These are phyloP conservation scores for Axinella damicornis DNA, from an alignment of 37 sponge, comb jelly and placozoan genomes.

Conservation along the genomic window DNA sequence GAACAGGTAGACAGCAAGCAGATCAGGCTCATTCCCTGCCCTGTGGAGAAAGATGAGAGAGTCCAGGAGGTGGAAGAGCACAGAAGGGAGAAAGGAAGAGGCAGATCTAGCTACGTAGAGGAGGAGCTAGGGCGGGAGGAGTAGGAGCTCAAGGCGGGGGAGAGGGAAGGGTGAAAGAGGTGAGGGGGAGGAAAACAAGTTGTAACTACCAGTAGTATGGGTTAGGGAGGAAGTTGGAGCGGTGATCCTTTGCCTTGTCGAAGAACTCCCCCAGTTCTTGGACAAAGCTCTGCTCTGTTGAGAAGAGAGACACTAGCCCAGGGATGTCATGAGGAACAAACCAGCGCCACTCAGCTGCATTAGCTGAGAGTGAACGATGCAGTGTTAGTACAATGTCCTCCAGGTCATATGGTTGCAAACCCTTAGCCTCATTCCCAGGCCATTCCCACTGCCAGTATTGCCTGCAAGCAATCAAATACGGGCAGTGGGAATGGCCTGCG, in stretches of 20 bases:
- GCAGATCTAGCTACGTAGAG: not conserved
- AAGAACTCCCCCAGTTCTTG: slow-evolving; percentile 55
- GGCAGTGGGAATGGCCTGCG: too few relatives aligned
- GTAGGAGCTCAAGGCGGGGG: not conserved
- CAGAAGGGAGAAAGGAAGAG: too few relatives aligned
- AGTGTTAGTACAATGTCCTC: too few relatives aligned
- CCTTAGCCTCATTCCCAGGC: too few relatives aligned
- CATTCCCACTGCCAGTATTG: too few relatives aligned
- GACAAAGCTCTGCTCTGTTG: slow-evolving; percentile 19
- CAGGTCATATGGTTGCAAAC: too few relatives aligned
- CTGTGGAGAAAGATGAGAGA: too few relatives aligned
- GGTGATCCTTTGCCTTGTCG: slow-evolving; percentile 25
- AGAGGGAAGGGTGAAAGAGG: too few relatives aligned
- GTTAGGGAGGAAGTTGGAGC: slow-evolving; percentile 63
- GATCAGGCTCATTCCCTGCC: slow-evolving; percentile 80
- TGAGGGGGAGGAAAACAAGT: too few relatives aligned
- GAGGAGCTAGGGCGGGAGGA: not conserved
- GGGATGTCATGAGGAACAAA: slow-evolving; percentile 78
- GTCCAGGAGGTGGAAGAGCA: too few relatives aligned
- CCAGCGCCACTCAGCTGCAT: slow-evolving; percentile 76
- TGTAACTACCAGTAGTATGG: slow-evolving; percentile 67
- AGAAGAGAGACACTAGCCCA: slow-evolving; percentile 52
- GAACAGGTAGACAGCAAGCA: slow-evolving; percentile 58
- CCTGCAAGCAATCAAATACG: too few relatives aligned
- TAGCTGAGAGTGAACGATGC: slow-evolving; percentile 15